Evolutionary conservation across 1,140 invertebrate species (phyloP).

Genomic region (Polypedilum pembai): DNA sequence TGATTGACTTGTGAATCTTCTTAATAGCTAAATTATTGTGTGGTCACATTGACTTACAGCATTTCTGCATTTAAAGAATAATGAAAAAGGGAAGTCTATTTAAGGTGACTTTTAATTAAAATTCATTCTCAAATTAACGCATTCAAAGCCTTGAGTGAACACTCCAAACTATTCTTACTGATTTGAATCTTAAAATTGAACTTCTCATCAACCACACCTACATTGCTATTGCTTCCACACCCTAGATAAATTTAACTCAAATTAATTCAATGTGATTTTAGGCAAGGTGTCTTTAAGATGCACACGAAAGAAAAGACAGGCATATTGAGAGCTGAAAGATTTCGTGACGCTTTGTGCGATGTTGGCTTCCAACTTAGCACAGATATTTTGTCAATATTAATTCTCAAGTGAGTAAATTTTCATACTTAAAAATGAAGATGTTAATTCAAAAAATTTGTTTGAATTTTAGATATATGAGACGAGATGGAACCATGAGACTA

Average conservation of each 20-base stretch:
- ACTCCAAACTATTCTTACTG: no score
- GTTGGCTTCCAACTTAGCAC: conserved; percentile 82
- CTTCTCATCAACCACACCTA: no score
- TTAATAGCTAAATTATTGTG: no score
- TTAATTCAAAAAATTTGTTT: neutral
- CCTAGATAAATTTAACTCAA: conserved; percentile 61
- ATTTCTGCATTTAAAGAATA: no score
- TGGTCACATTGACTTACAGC: no score
- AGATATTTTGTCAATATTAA: conserved; percentile 70
- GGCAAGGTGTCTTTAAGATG: conserved; percentile 85
- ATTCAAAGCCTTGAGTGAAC: no score
- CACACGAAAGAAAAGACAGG: conserved; percentile 88
- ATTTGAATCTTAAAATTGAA: no score
- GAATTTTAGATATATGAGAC: conserved; percentile 69
- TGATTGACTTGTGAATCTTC: no score
- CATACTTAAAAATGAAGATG: neutral
- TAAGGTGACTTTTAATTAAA: no score
- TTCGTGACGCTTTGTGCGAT: conserved; percentile 75
- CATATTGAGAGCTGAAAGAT: conserved; percentile 75
- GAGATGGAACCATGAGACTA: conserved; percentile 86
- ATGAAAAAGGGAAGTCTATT: no score
- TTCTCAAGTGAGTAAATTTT: conserved; percentile 46
- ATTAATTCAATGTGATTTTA: conserved; percentile 88
- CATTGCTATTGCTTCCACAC: no score
- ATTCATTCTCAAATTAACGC: no score